Conservation (phyloP, 2,797 vertebrate species). For the Malacoraja senta region DNA sequence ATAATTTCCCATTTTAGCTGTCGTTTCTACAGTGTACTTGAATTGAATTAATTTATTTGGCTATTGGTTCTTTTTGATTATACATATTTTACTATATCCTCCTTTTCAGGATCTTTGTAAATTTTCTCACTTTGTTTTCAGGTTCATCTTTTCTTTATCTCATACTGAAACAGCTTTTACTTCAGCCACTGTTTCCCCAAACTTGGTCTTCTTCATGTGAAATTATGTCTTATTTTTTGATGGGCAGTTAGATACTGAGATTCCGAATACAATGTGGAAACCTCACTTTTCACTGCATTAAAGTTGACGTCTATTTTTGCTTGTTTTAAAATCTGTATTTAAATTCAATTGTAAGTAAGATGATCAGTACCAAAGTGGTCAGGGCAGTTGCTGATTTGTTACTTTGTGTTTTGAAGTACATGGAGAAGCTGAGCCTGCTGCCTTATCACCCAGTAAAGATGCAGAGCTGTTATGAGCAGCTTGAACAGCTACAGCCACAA, state of each 20-base stretch:
- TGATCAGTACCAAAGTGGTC: neutral
- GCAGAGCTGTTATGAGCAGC: constrained; percentile 86
- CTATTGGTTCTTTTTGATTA: too few species aligned
- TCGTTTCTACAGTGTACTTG: too few species aligned
- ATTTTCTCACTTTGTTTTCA: neutral
- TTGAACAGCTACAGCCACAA: constrained; percentile 72
- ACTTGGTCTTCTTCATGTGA: neutral
- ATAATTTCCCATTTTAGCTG: too few species aligned
- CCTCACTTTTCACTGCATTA: neutral
- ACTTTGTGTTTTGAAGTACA: constrained; percentile 60
- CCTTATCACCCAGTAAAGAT: constrained; percentile 95
- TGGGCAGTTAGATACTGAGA: neutral
- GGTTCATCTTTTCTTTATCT: neutral
- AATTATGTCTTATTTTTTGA: too few species aligned
- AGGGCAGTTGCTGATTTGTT: rapidly evolving
- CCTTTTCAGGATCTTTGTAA: neutral
- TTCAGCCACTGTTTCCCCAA: neutral
- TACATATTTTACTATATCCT: neutral
- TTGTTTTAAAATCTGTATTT: neutral
- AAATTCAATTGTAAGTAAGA: neutral
- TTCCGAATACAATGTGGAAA: neutral
- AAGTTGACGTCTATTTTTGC: neutral
- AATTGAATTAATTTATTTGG: too few species aligned
- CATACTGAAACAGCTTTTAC: neutral
- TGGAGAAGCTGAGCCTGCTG: constrained; percentile 87